Evolutionary conservation across 2,113 vertebrate species (phyloP), one percentile per base, ranked within the genome.

Genomic region (Hippocampus abdominalis): DNA sequence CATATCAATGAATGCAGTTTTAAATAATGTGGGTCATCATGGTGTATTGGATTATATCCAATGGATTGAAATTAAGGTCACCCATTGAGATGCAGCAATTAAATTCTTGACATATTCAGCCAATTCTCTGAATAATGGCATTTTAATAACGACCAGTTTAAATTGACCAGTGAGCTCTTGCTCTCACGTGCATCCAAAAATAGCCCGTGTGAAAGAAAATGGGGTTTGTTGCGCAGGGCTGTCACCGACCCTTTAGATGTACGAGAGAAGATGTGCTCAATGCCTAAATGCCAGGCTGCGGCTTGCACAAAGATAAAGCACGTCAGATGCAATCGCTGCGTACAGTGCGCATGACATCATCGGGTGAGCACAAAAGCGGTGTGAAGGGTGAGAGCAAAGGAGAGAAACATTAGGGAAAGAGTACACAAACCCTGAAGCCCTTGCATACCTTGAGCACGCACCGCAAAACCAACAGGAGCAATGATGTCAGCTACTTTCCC

Each of bases 281-380:
- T 44, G 44, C 74, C 81, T 69, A 76, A 79, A 71, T 62, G 79
- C 76, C 75, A 68, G 84, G 79, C 81, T 71, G 68, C 57, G 66
- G 74, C 78, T 71, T 91, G 91, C 91, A 93, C 91, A 92, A 91
- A 91, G 85, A 93, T 91, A 93, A 93, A 92, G 87, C 83, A 86
- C 80, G 90, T 93, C 90, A 91, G 81, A 88, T 87, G 84, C 68
- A 67, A 92, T 92, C 77, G 75, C 82, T 80, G 73, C 75, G 76
- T 81, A 91, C 69, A 72, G 79, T 44, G 62, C 21, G 77, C 72
- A 89, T 93, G 91, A 93, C 92, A 92, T 92, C 91, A 93, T 83
- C 80, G 80, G 82, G 60, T 79, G 75, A 71, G 78, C 48, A 18
- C 69, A 8, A 6, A 40, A 77, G 72, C 73, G 70, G 75, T 71